These are phyloP conservation scores for Melinaea marsaeus DNA, from an alignment of 2,888 invertebrate species.

Conservation along the genomic window DNA sequence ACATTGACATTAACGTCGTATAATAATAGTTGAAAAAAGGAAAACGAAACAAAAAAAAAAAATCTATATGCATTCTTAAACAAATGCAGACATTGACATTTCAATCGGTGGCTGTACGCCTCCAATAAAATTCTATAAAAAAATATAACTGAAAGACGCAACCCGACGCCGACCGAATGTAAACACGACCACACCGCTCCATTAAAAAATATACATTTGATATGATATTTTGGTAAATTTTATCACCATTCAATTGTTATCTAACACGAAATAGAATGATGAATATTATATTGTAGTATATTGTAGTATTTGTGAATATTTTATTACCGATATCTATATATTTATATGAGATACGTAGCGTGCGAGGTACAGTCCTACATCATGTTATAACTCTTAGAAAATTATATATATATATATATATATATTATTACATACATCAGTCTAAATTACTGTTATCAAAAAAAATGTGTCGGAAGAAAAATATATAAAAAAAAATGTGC, in stretches of 20 bases:
- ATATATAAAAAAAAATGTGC: slow-evolving; percentile 10
- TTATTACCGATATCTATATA: neutral
- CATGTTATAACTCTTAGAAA: slow-evolving; percentile 4
- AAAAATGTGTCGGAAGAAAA: neutral
- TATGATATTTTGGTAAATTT: no score
- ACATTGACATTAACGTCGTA: slow-evolving; percentile 9
- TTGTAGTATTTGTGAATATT: no score
- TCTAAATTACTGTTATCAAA: neutral
- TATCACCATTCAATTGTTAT: no score
- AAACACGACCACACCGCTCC: neutral
- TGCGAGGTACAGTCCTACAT: slow-evolving; percentile 16
- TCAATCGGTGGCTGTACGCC: slow-evolving; percentile 48
- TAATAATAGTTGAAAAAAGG: slow-evolving; percentile 27
- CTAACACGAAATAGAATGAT: no score
- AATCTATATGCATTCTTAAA: slow-evolving; percentile 69
- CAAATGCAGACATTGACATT: slow-evolving; percentile 62
- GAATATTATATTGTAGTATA: no score
- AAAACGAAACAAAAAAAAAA: slow-evolving; percentile 40
- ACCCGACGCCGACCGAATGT: slow-evolving; percentile 48
- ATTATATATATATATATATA: neutral
- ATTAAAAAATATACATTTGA: no score
- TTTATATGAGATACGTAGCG: slow-evolving; percentile 7
- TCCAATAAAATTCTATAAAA: slow-evolving; percentile 60
- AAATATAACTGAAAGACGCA: slow-evolving; percentile 65
- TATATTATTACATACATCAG: neutral